Evolutionary conservation across 2,113 vertebrate genomes (phyloP).

Genomic region (Alosa alosa): DNA sequence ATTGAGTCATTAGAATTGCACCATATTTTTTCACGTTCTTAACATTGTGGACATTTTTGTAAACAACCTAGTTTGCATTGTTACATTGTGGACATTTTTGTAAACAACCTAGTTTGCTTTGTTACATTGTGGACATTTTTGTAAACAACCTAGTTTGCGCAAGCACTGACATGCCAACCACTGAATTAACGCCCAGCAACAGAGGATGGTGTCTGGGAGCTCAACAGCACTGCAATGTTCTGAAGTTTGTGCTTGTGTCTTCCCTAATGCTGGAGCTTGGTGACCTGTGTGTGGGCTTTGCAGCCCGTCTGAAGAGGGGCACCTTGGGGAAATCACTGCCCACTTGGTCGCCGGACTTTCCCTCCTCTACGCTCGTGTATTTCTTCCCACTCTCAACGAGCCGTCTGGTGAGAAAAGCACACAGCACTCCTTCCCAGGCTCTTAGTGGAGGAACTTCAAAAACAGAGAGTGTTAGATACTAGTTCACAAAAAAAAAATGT

Average conservation of each 20-base stretch:
- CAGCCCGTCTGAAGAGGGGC: not conserved
- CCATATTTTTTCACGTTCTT: too few species aligned
- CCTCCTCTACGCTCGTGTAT: not conserved
- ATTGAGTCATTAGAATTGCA: too few species aligned
- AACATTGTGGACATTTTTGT: not conserved
- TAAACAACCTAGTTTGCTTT: not conserved
- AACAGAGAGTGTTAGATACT: not conserved
- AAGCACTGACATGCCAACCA: not conserved
- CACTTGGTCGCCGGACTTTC: not conserved
- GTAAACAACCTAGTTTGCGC: not conserved
- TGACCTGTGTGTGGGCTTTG: not conserved
- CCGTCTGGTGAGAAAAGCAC: not conserved
- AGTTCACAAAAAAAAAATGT: not conserved
- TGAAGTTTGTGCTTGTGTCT: not conserved
- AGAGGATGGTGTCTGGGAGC: not conserved
- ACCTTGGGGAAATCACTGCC: constrained; percentile 7
- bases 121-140: not conserved
- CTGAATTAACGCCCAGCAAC: not conserved
- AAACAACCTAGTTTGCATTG: not conserved
- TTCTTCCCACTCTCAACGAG: not conserved
- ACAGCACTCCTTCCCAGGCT: not conserved
- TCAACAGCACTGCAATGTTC: not conserved
- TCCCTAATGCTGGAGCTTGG: not conserved
- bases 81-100: not conserved
- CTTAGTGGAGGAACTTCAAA: not conserved